Conservation (phyloP, 2,113 vertebrate genomes). For the Tympanuchus pallidicinctus region DNA sequence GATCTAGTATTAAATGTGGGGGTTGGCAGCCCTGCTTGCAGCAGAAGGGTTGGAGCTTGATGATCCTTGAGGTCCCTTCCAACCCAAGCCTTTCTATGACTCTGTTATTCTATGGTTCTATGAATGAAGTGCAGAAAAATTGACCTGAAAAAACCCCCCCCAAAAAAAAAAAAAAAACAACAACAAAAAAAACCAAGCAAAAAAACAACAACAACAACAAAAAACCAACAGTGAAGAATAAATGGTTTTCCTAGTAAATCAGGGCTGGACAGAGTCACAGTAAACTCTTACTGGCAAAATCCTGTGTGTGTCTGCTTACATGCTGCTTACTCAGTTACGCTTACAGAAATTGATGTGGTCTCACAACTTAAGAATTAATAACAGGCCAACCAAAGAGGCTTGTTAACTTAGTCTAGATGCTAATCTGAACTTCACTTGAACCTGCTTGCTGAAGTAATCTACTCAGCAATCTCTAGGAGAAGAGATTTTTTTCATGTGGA, state of each 20-base stretch:
- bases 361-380: slow-evolving; percentile 5
- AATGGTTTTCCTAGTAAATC: background rate
- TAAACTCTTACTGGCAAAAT: background rate
- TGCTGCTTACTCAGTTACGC: background rate
- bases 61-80: too few relatives aligned
- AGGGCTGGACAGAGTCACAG: background rate
- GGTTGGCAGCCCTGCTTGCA: too few relatives aligned
- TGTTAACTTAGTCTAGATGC: slow-evolving; percentile 27
- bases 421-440: slow-evolving; percentile 54
- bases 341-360: slow-evolving; percentile 27
- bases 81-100: too few relatives aligned
- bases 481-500: background rate
- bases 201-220: background rate
- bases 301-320: background rate
- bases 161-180: background rate
- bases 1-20: too few relatives aligned
- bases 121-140: background rate
- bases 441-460: slow-evolving; percentile 6
- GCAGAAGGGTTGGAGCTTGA: too few relatives aligned
- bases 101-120: too few relatives aligned
- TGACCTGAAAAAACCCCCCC: background rate
- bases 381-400: background rate
- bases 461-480: background rate
- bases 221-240: background rate
- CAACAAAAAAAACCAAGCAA: background rate